These are phyloP conservation scores for Spodoptera litura DNA, from an alignment of 1,140 invertebrate species.

Conservation along the genomic window DNA sequence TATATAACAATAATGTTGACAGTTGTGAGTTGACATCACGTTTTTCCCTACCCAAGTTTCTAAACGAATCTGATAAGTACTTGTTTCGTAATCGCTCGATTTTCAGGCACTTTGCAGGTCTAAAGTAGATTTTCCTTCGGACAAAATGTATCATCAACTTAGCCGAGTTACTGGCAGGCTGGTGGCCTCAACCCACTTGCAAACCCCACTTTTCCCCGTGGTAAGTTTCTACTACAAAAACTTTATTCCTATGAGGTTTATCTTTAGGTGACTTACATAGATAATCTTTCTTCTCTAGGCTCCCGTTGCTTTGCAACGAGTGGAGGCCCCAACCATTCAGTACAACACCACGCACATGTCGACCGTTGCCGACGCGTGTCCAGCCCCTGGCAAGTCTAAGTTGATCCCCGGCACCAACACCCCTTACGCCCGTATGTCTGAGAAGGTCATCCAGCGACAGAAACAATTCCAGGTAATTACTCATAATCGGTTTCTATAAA, in stretches of 20 bases:
- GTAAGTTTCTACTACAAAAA: conserved; percentile 64
- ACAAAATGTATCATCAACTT: conserved; percentile 80
- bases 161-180: conserved; percentile 75
- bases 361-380: conserved; percentile 71
- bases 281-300: conserved; percentile 62
- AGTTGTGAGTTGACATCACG: not conserved
- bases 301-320: conserved; percentile 80
- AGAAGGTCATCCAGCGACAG: conserved; percentile 70
- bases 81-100: conserved; percentile 83
- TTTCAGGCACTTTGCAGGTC: conserved; percentile 53
- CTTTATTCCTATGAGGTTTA: conserved; percentile 21
- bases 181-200: conserved; percentile 72
- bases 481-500: too few relatives aligned
- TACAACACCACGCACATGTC: conserved; percentile 78
- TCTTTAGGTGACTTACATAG: conserved; percentile 31
- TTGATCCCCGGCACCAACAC: conserved; percentile 78
- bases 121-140: conserved; percentile 50
- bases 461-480: conserved; percentile 74
- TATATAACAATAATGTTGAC: not conserved
- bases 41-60: conserved; percentile 13
- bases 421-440: conserved; percentile 68
- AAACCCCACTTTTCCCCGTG: conserved; percentile 77
- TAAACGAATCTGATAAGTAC: conserved; percentile 66
- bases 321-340: conserved; percentile 72
- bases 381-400: conserved; percentile 63